A percentile compares a stretch with the other conserved stretches of the same genome.
phyloP scores from a whole-genome alignment of 2,888 invertebrate genomes.

The Luperina nickerlii region DNA sequence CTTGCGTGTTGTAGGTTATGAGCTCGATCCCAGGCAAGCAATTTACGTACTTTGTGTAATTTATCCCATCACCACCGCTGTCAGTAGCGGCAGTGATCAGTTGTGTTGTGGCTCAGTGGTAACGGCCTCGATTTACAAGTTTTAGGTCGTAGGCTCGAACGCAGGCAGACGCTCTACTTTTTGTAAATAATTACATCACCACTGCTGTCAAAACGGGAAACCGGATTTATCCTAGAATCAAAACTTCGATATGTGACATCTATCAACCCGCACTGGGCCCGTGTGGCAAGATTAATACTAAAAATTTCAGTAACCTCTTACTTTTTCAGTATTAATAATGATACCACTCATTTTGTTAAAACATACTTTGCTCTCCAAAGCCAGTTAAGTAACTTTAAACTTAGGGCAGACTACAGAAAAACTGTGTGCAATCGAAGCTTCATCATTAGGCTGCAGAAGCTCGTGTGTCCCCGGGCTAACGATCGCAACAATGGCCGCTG shows the following conservation, averaged over 20 bases:
- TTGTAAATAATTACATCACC: not conserved
- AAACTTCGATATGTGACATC: not conserved
- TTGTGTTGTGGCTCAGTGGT: too few relatives aligned
- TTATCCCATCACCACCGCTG: too few relatives aligned
- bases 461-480: constrained; percentile 30
- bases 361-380: not conserved
- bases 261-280: not conserved
- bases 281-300: not conserved
- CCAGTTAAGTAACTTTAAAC: constrained; percentile 11
- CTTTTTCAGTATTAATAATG: not conserved
- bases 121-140: too few relatives aligned
- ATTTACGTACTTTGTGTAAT: too few relatives aligned
- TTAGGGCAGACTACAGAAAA: constrained; percentile 17
- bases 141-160: too few relatives aligned
- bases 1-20: too few relatives aligned
- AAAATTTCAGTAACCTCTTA: not conserved
- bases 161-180: too few relatives aligned
- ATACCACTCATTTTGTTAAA: not conserved
- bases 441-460: constrained; percentile 27
- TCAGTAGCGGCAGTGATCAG: too few relatives aligned
- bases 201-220: not conserved
- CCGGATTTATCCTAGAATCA: not conserved
- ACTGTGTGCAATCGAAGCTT: constrained; percentile 17
- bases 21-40: too few relatives aligned
- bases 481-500: constrained; percentile 37